Base-by-base conservation (phyloP, 2,888 invertebrate genomes). In the Dexiosoma caninum region DNA sequence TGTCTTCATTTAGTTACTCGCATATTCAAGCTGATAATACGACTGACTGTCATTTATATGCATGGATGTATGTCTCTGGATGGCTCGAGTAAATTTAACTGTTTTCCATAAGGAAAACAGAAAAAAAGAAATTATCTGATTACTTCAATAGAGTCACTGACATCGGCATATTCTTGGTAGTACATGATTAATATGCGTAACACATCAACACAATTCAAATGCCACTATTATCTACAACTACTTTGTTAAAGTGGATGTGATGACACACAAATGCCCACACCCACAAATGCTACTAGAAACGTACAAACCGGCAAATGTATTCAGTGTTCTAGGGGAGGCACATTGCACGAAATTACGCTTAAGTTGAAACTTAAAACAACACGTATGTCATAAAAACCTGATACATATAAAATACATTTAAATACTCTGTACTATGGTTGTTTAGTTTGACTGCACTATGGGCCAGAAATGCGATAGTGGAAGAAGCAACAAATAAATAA, bases 181-280 rank as follows among this genome's bases (percentile, higher is more conserved):
- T 40, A 74, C 21, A 53, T 75, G 51, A 79, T 79, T 79, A 70
- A 70, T 70, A 79, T 79, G 75, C 79, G 69, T 70, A 59, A 70
- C 75, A 53, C 70, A 79, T 74, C 66, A 69, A 42, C 55, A 49
- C 21, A 53, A 60, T 60, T 76, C 67, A 46, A 74, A 74, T 74
- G 46, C 44, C 40, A 57, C 64, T 21, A n/a, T n/a, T n/a, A 57
- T 40, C 57, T 21, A 40, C 37, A 14, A 66, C 44, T 30, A 37
- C 32, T 21, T 49, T 32, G 21, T 49, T 46, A 49, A 14, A 49
- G 59, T 51, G 40, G 40, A 42, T 62, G 19, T 40, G 37, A 37
- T 60, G 71, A 51, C 60, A 51, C 19, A 40, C 7, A 21, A 19
- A 12, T 27, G 27, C 27, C 10, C 4, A 19, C 40, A 27, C 10